Conservation (phyloP, 2,888 invertebrate genomes). For the Orthosia cruda region DNA sequence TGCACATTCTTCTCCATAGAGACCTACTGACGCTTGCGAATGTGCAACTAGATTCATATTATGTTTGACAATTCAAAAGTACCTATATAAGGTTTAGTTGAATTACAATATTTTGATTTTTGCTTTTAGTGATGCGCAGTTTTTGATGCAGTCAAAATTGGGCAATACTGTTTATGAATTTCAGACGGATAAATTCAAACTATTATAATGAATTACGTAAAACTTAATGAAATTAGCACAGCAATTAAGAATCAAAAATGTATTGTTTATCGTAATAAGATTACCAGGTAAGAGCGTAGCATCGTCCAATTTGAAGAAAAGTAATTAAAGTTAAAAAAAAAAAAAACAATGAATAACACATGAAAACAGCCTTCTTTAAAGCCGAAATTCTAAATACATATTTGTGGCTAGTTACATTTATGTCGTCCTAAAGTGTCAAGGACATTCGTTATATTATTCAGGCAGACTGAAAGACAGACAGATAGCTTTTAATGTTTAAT, state of each 20-base stretch:
- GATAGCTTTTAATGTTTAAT: slow-evolving; percentile 88
- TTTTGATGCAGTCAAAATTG: too few relatives aligned
- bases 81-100: too few relatives aligned
- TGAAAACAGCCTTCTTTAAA: slow-evolving; percentile 17
- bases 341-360: slow-evolving; percentile 23
- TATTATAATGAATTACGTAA: too few relatives aligned
- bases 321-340: slow-evolving; percentile 14
- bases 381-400: slow-evolving; percentile 39
- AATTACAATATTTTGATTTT: too few relatives aligned
- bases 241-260: background rate
- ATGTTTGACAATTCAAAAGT: too few relatives aligned
- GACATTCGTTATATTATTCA: slow-evolving; percentile 79
- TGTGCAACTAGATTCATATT: too few relatives aligned
- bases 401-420: slow-evolving; percentile 49
- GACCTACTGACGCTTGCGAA: too few relatives aligned
- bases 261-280: background rate
- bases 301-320: background rate
- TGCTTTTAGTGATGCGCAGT: too few relatives aligned
- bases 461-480: slow-evolving; percentile 78
- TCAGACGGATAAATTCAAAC: too few relatives aligned
- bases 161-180: too few relatives aligned
- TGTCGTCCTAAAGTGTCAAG: slow-evolving; percentile 79
- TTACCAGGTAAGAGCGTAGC: background rate
- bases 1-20: too few relatives aligned
- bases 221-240: too few relatives aligned